Evolutionary conservation across 30 jellyfish, hydroid and myxozoan genomes (phyloP).

Genomic region (Rhopilema esculentum): DNA sequence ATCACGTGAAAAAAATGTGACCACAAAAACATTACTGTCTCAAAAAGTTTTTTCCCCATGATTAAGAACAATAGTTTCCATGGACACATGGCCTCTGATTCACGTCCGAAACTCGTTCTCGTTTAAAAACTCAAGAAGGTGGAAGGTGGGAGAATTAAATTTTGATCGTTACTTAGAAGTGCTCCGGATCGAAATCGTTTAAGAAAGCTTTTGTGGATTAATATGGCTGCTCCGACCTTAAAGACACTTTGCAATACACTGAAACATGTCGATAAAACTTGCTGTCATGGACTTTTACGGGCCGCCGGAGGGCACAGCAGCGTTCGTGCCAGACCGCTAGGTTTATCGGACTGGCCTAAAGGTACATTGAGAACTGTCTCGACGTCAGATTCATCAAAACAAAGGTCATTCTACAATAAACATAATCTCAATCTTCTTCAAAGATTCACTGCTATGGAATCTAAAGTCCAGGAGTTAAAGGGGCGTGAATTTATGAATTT

Average conservation of each 20-base stretch:
- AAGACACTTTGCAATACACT: slow-evolving; percentile 3
- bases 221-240: slow-evolving; percentile 17
- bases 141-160: background rate
- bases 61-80: slow-evolving; percentile 47
- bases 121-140: background rate
- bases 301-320: background rate
- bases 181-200: background rate
- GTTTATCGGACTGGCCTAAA: background rate
- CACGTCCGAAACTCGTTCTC: slow-evolving; percentile 3
- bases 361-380: background rate
- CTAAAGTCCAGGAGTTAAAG: background rate
- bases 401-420: background rate
- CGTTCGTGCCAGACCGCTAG: background rate
- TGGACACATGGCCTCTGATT: slow-evolving; percentile 33
- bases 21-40: background rate
- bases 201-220: background rate
- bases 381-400: background rate
- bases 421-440: background rate
- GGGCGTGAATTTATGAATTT: slow-evolving; percentile 51
- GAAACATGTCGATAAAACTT: slow-evolving; percentile 13
- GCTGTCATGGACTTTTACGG: slow-evolving; percentile 2
- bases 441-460: slow-evolving; percentile 7
- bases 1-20: background rate
- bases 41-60: slow-evolving; percentile 16
- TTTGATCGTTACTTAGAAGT: background rate